Percentiles rank a stretch among this genome's conserved stretches.
Conservation (phyloP, 2,888 invertebrate species). For the Mythimna loreyi region DNA sequence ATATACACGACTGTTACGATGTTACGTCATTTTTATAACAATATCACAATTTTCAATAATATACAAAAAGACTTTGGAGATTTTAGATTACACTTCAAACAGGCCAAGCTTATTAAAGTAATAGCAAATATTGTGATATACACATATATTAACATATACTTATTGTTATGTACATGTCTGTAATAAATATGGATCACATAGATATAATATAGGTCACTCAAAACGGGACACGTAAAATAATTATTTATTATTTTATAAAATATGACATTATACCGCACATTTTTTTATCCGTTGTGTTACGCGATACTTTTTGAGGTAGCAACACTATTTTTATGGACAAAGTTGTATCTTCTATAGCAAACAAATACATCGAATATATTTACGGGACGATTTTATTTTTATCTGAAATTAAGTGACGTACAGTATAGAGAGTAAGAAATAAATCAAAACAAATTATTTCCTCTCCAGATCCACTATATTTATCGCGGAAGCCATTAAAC, state of each 20-base stretch:
- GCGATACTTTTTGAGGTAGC: conserved; percentile 61
- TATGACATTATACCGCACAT: conserved; percentile 74
- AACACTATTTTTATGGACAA: conserved; percentile 12
- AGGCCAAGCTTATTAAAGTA: conserved; percentile 89
- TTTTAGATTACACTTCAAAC: conserved; percentile 87
- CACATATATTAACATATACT: conserved; percentile 75
- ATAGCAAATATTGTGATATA: conserved; percentile 84
- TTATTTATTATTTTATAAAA: conserved; percentile 73
- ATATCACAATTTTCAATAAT: conserved; percentile 91
- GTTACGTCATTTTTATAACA: conserved; percentile 85
- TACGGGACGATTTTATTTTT: conserved; percentile 12
- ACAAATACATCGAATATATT: conserved; percentile 2
- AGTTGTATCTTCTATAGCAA: background rate
- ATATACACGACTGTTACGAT: conserved; percentile 82
- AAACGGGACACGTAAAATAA: conserved; percentile 79
- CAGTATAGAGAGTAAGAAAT: conserved; percentile 22
- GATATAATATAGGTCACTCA: conserved; percentile 78
- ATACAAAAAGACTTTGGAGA: conserved; percentile 88
- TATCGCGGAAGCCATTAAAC: conserved; percentile 56
- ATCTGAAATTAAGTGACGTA: conserved; percentile 21
- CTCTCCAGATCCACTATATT: conserved; percentile 40
- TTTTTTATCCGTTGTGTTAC: conserved; percentile 55
- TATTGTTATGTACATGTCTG: conserved; percentile 80
- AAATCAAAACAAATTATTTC: conserved; percentile 50
- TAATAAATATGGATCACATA: conserved; percentile 78